Base-by-base conservation (phyloP, 2,113 vertebrate genomes). In the Sinocyclocheilus rhinocerous region DNA sequence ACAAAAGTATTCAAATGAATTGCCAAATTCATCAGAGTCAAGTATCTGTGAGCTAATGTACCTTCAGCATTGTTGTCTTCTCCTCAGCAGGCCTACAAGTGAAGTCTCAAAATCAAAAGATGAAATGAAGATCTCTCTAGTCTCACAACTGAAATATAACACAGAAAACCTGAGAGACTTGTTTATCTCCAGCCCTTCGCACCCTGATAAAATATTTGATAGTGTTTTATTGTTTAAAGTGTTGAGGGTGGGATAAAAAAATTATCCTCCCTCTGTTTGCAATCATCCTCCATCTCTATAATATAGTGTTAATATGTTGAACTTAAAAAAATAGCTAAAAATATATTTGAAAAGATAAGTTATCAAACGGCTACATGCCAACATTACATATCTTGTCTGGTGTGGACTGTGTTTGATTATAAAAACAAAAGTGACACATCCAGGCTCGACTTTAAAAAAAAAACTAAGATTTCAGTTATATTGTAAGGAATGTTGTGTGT, bases 21-120 rank as follows among this genome's bases (percentile, higher is more conserved):
- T 15, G 12, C 12, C 0, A 67, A 12, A 57, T 6, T 55, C 0
- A 36, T 61, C 10, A 42, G 0, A n/a, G 33, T 45, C 78, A 63
- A 61, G 11, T 80, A 26, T 81, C 6, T 26, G 7, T 45, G 7
- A 45, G 22, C n/a, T 6, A 26, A 45, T 16, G 6, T 78, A 81
- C 79, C 79, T 67, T 81, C 59, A 29, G 79, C 79, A 81, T 81
- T 16, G 36, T 81, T 20, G 39, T 81, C 1, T n/a, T n/a, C 13
- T 48, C n/a, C 61, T 81, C 59, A 81, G 79, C n/a, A 67, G 24
- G 13, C 36, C 77, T 9, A 8, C 79, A 20, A 20, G 79, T 48
- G 39, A 48, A 45, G 57, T 63, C 78, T 81, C 4, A 18, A 45
- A 42, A 15, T 3, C 13, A 81, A 13, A 63, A 65, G n/a, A 81